Percentiles rank a stretch among this genome's conserved stretches.
These are phyloP conservation scores for Meriones unguiculatus DNA, from an alignment of 2,113 vertebrate genomes.

Conservation along the genomic window DNA sequence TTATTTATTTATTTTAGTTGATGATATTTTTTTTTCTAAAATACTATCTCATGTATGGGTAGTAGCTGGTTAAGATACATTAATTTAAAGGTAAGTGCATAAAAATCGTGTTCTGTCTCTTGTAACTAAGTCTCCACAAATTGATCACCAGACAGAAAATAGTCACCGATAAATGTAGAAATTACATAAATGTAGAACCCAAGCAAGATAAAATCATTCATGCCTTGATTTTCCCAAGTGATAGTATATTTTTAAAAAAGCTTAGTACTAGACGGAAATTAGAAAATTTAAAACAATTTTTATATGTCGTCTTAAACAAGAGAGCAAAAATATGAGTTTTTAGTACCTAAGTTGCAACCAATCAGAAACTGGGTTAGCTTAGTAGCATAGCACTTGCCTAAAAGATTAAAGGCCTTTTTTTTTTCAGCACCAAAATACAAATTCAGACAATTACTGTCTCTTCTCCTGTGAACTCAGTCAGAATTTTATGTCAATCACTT, in stretches of 20 bases:
- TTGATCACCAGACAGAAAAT: background rate
- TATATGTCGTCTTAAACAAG: background rate
- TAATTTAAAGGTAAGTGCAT: background rate
- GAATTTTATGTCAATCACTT: conserved; percentile 5
- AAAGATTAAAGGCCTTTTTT: background rate
- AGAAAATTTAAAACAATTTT: background rate
- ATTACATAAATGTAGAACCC: background rate
- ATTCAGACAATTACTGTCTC: background rate
- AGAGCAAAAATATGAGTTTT: background rate
- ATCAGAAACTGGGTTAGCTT: background rate
- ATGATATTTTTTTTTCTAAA: background rate
- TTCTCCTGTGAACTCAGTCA: background rate
- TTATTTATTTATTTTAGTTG: background rate
- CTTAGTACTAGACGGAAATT: background rate
- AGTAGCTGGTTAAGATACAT: background rate
- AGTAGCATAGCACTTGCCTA: background rate
- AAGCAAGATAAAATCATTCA: conserved; percentile 21
- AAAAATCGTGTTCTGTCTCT: background rate
- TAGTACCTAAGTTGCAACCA: background rate
- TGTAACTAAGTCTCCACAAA: background rate
- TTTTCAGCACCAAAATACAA: background rate
- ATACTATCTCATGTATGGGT: background rate
- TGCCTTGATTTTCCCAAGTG: background rate
- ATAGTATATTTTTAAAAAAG: background rate
- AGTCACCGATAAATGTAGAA: background rate